Conservation (phyloP, 2,797 vertebrate genomes). For the Buceros bicornis region DNA sequence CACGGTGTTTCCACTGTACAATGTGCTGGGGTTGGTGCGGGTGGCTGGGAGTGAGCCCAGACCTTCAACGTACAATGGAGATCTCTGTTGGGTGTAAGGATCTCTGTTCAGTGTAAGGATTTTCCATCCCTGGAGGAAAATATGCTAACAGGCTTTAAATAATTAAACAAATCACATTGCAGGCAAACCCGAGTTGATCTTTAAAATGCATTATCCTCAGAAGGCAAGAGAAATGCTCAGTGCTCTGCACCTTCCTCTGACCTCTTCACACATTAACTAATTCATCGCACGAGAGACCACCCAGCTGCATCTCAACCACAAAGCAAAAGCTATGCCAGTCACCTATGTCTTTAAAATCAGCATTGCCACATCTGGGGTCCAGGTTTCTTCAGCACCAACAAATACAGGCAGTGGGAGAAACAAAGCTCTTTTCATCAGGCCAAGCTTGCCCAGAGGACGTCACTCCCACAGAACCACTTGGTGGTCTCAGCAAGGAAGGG, state of each 20-base stretch:
- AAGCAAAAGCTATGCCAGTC: neutral
- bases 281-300: slow-evolving; percentile 31
- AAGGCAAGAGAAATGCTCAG: neutral
- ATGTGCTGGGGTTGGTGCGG: rapidly evolving
- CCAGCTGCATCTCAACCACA: neutral
- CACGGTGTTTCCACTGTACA: neutral
- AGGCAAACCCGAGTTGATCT: slow-evolving; percentile 12
- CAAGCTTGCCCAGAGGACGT: rapidly evolving
- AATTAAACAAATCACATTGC: slow-evolving; percentile 54
- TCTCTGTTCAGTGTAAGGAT: neutral
- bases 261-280: slow-evolving; percentile 21
- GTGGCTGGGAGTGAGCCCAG: neutral
- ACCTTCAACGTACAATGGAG: neutral
- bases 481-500: neutral
- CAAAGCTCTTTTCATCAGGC: slow-evolving; percentile 52
- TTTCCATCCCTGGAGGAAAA: slow-evolving; percentile 44
- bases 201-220: slow-evolving; percentile 41
- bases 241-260: neutral
- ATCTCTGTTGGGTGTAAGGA: slow-evolving; percentile 11
- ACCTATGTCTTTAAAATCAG: neutral
- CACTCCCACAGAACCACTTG: neutral
- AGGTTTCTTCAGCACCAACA: slow-evolving; percentile 13
- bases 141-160: slow-evolving; percentile 48
- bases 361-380: slow-evolving; percentile 39
- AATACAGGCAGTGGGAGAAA: neutral